These are phyloP conservation scores for Propithecus coquereli DNA, from an alignment of 2,113 vertebrate species.

Conservation along the genomic window DNA sequence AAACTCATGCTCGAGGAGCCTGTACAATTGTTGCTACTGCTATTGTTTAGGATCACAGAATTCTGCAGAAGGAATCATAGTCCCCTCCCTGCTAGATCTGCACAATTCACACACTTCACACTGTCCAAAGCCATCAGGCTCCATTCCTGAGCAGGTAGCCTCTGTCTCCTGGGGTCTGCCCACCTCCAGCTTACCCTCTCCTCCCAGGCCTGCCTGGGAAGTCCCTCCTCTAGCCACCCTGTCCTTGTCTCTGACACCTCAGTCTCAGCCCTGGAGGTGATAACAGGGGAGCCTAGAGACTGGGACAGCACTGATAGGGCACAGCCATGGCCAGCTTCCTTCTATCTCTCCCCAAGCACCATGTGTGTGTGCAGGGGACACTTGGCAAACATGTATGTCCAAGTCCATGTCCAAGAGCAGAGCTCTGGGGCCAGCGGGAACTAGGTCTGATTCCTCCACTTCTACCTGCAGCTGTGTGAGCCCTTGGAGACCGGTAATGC, in stretches of 20 bases:
- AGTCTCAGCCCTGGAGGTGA: not conserved
- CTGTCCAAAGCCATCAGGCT: not conserved
- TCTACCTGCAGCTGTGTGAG: not conserved
- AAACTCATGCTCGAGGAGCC: accelerated
- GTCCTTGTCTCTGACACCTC: not conserved
- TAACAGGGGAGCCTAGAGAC: not conserved
- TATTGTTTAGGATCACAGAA: not conserved
- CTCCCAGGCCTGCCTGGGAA: not conserved
- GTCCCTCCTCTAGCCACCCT: not conserved
- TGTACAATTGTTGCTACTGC: not conserved
- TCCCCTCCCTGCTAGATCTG: not conserved
- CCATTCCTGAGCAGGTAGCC: not conserved
- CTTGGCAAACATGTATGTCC: not conserved
- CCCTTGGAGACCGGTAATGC: not conserved
- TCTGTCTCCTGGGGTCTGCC: not conserved
- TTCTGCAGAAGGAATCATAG: not conserved
- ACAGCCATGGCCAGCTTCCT: not conserved
- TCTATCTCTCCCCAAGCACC: not conserved
- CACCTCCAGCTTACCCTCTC: no score
- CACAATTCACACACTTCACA: not conserved
- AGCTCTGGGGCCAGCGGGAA: not conserved
- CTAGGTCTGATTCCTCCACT: not conserved
- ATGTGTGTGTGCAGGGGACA: not conserved
- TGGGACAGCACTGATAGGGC: not conserved
- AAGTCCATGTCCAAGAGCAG: not conserved